Base-by-base conservation (phyloP, 2,113 vertebrate species). In the western clawed frog (Xenopus tropicalis) region DNA sequence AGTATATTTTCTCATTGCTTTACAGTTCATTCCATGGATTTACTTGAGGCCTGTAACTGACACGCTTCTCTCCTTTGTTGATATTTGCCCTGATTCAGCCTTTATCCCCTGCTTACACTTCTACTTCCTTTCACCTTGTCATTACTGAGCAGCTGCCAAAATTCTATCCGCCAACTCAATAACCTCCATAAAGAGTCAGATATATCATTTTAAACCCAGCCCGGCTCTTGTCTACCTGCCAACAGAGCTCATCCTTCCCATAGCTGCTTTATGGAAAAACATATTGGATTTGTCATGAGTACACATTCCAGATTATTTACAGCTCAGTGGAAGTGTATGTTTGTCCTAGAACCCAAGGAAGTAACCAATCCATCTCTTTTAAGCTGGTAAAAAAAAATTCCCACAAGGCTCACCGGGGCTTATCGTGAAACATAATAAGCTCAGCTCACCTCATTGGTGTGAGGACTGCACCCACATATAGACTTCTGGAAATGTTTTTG, bases 111-210 rank as follows among this genome's bases (percentile, higher is more conserved):
- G 29, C 29, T 37, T 37, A 37, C 29, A 37, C 29, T 52, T 52
- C 19, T 52, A 52, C 48, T 19, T 16, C 19, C 48, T 16, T 52
- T 52, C 48, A 52, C 48, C 48, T 52, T 37, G 29, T 37, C 29
- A 37, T 37, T 37, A 23, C 44, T 54, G 17, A 24, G 24, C 66
- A 29, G 20, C 43, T 69, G 67, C 67, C 67, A 69, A 69, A 13
- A 25, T 69, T 58, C 29, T 43, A 43, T 37, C 67, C 52, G 42
- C 19, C 24, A 58, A 42, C n/a, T 14, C 42, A 58, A 20, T 42
- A 69, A 22, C 5, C n/a, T 17, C 51, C 17, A 42, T 11, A 44
- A 58, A 69, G 58, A 58, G 67, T 37, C 29, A 43, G 54, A 42
- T 57, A 11, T 22, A n/a, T 69, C 3, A 56, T 69, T 42, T 69